Evolutionary conservation across 2,888 invertebrate species (phyloP), one percentile per base, ranked within the genome.

Genomic region (Trachelus iudaicus): DNA sequence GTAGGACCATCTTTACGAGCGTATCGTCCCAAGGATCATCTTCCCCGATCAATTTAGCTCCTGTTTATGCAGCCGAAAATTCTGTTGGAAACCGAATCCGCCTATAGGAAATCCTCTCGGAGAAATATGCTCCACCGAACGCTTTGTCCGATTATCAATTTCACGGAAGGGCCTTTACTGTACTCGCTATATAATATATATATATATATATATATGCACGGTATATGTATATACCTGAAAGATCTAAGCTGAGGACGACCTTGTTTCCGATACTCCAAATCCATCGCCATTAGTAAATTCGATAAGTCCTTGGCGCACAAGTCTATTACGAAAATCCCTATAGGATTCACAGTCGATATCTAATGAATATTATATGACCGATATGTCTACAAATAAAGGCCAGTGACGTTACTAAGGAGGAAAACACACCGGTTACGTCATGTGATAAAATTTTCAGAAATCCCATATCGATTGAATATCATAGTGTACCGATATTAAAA

Each of bases 61-160:
- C 23, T 56, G 40, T 23, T 56, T 56, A 56, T 56, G 23, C 40
- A 23, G 40, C 40, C 40, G 40, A 56, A 56, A 56, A 56, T 56
- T 56, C 40, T 56, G 40, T 56, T 23, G 40, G 40, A 56, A 56
- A 56, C 40, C 15, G 15, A 56, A 56, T 56, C 40, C 40, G 23
- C 23, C 40, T 56, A 56, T 56, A 23, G 40, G 40, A 56, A 69
- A 37, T 73, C n/a, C 23, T 6, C 34, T 11, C n/a, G 34, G 34
- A 35, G 37, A 69, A 40, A 69, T 75, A 35, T 40, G 75, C 68
- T 69, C 9, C 71, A 30, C 13, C 35, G 13, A 56, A 12, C 71
- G 37, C 69, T 77, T 77, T 37, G 69, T 75, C 69, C 71, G 34
- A 75, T 77, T 69, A 77, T 77, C 71, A 75, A 77, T 56, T 30